Evolutionary conservation across 35 echinoderm and acorn worm genomes (phyloP), one percentile per base, ranked within the genome.

Genomic region (Stichopus chloronotus): DNA sequence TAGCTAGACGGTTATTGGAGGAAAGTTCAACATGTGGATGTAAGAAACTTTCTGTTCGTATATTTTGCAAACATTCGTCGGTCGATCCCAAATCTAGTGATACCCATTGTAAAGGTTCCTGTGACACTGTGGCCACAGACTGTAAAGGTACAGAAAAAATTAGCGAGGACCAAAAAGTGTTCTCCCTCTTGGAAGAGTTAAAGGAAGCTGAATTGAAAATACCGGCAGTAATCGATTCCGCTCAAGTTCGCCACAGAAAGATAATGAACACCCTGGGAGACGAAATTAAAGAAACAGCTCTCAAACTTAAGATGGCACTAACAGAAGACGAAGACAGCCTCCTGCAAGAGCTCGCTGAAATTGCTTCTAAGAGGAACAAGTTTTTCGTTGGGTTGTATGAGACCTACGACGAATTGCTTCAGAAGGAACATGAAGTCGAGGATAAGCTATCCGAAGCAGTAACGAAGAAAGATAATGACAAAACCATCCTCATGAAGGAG

Each of bases 21-120:
- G 55, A n/a, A 54, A 55, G 55, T 55, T 16, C 24, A 8, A 23
- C 5, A 8, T 25, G 80, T 53, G 80, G 10, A 12, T 52, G 23
- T n/a, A 83, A 23, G 7, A 83, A 83, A n/a, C 4, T 83, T 10
- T 83, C 80, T 5, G 80, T 83, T 83, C 80, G 80, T 83, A 83
- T 83, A 55, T 83, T 83, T 30, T 83, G 80, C 52, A 83, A 83
- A 83, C 80, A 83, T n/a, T 10, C 80, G 13, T 17, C 80, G 8
- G 8, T 7, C 9, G 5, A 6, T 83, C 2, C 80, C 14, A 53
- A 83, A 22, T 16, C 22, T 21, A 16, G 69, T 72, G 69, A 22
- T 21, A 72, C 22, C 69, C 69, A 22, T 13, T 13, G 69, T 14
- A 14, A 74, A n/a, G 13, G 4, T 19, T 74, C 69, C 7, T 74